Evolutionary conservation across 2,797 vertebrate species (phyloP).

Genomic region (Sebastes nivosus): DNA sequence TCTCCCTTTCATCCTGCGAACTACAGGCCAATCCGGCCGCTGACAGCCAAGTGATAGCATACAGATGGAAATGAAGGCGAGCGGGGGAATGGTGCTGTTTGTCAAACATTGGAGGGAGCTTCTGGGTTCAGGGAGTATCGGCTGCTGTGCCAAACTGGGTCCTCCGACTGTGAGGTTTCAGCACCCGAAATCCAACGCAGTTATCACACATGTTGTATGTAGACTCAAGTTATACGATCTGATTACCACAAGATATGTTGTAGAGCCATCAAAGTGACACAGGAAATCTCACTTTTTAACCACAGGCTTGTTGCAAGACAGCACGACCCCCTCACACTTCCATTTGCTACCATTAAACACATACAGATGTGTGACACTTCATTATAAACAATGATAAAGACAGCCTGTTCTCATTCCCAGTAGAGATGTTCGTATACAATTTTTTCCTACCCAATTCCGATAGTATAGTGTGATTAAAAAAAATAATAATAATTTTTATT

Average conservation of each 20-base stretch:
- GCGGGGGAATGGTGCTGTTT: slow-evolving; percentile 73
- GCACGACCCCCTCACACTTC: background rate
- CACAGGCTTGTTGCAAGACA: slow-evolving; percentile 3
- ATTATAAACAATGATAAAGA: background rate
- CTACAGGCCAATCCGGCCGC: slow-evolving; percentile 81
- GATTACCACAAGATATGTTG: slow-evolving; percentile 29
- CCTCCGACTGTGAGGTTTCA: slow-evolving; percentile 52
- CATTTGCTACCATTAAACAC: slow-evolving; percentile 8
- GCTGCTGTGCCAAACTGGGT: slow-evolving; percentile 45
- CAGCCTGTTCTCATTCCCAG: too few species aligned
- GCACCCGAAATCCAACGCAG: slow-evolving; percentile 28
- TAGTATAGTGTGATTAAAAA: too few species aligned
- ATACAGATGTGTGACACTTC: slow-evolving; percentile 9
- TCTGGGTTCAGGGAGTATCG: slow-evolving; percentile 65
- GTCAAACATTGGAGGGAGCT: slow-evolving; percentile 70
- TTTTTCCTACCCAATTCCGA: too few species aligned
- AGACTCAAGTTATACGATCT: slow-evolving; percentile 28
- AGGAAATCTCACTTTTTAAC: slow-evolving; percentile 14
- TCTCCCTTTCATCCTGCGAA: slow-evolving; percentile 81
- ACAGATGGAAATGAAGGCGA: slow-evolving; percentile 83
- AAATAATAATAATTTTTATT: too few species aligned
- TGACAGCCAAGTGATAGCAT: slow-evolving; percentile 85
- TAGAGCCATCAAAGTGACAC: background rate
- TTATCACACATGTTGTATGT: slow-evolving; percentile 17
- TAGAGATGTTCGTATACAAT: too few species aligned